A percentile compares a stretch with the other conserved stretches of the same genome.
Conservation (phyloP, 2,797 vertebrate genomes). For the Siniperca scherzeri region DNA sequence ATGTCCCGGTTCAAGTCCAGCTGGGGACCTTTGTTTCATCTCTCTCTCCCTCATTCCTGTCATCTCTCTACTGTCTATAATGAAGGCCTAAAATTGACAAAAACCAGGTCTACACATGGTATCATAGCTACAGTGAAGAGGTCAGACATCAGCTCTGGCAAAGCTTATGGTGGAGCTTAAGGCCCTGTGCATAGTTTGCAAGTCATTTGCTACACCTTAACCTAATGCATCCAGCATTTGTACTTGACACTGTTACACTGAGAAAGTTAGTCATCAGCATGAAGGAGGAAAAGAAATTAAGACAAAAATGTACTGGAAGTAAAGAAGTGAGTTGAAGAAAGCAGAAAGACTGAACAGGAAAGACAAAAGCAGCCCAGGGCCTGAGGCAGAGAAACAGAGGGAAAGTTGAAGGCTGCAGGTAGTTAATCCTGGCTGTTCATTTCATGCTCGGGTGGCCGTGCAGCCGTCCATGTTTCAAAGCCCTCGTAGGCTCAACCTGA, state of each 20-base stretch:
- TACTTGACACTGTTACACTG: background rate
- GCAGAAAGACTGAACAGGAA: background rate
- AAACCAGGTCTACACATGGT: background rate
- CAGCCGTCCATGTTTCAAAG: constrained; percentile 56
- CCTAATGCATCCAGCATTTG: background rate
- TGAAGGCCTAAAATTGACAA: background rate
- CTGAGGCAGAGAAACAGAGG: constrained; percentile 2
- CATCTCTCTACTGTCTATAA: background rate
- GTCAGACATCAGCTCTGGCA: background rate
- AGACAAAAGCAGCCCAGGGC: background rate
- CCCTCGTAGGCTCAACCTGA: constrained; percentile 49
- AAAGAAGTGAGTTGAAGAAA: constrained; percentile 8
- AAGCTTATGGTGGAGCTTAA: background rate
- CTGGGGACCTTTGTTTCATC: background rate
- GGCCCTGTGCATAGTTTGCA: background rate
- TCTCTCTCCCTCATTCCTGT: background rate
- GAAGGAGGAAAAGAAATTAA: background rate
- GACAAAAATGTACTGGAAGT: background rate
- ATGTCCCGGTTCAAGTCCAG: background rate
- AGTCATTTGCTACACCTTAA: background rate
- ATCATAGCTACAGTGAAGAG: background rate
- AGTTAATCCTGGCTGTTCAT: constrained; percentile 78
- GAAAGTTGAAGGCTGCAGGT: constrained; percentile 55
- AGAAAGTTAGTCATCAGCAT: background rate
- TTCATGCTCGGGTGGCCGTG: constrained; percentile 73